Conservation (phyloP, 2,113 vertebrate genomes). For the Microcebus jonahi region DNA sequence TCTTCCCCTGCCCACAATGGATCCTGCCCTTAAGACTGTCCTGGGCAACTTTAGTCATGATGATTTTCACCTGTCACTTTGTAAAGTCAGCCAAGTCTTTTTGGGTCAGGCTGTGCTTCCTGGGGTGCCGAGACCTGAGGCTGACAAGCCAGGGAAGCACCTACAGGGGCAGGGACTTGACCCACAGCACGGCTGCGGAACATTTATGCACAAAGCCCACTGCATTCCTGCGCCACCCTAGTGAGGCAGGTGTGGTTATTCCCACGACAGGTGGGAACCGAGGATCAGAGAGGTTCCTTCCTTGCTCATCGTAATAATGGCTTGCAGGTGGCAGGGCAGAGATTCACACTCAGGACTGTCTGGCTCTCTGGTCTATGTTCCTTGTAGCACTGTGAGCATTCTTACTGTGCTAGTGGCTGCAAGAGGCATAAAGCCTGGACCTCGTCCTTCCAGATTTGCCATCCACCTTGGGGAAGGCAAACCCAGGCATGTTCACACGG, state of each 20-base stretch:
- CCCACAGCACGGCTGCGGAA: rapidly evolving
- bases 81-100: background rate
- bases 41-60: background rate
- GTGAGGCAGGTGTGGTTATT: rapidly evolving
- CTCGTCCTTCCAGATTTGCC: background rate
- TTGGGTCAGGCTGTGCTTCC: background rate
- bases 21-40: background rate
- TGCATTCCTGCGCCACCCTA: background rate
- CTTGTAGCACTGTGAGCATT: background rate
- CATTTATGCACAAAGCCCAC: rapidly evolving
- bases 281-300: background rate
- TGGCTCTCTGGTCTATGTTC: too few relatives aligned
- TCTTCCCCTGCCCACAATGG: background rate
- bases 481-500: background rate
- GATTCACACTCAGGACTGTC: background rate
- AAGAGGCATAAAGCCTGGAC: background rate
- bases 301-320: background rate
- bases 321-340: background rate
- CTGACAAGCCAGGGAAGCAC: background rate
- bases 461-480: background rate
- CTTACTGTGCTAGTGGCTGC: background rate
- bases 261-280: background rate
- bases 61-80: background rate
- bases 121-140: background rate
- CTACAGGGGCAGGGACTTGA: background rate